Conservation (phyloP, 2,797 vertebrate genomes). For the Furcifer pardalis region DNA sequence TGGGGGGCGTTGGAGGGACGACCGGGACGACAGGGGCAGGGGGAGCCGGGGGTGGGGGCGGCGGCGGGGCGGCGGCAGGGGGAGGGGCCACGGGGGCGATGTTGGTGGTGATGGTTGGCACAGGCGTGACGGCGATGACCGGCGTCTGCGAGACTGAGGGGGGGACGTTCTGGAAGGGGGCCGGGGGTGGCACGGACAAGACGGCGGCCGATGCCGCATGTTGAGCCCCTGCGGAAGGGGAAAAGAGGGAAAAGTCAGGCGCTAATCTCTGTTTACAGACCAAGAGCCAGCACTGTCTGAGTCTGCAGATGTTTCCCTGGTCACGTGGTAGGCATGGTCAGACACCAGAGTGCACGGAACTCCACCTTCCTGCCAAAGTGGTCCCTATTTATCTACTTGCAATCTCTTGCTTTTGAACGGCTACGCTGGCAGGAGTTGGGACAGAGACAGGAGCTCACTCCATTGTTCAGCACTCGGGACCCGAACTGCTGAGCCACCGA, state of each 20-base stretch:
- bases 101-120: slow-evolving; percentile 83
- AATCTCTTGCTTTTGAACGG: no score
- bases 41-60: slow-evolving; percentile 34
- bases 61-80: slow-evolving; percentile 75
- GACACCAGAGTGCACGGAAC: no score
- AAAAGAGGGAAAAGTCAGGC: neutral
- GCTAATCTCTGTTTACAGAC: no score
- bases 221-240: slow-evolving; percentile 79
- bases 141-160: slow-evolving; percentile 87
- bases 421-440: no score
- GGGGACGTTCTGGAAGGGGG: slow-evolving; percentile 85
- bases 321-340: no score
- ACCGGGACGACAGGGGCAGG: slow-evolving; percentile 81
- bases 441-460: no score
- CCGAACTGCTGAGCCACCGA: no score
- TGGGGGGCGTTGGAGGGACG: slow-evolving; percentile 87
- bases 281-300: no score
- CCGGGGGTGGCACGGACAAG: slow-evolving; percentile 85
- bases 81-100: slow-evolving; percentile 80
- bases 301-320: no score
- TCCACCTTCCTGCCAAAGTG: no score
- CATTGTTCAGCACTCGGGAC: no score
- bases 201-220: slow-evolving; percentile 84
- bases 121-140: slow-evolving; percentile 89
- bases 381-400: no score